phyloP scores from a whole-genome alignment of 2,888 invertebrate genomes.

The Melieria crassipennis region DNA sequence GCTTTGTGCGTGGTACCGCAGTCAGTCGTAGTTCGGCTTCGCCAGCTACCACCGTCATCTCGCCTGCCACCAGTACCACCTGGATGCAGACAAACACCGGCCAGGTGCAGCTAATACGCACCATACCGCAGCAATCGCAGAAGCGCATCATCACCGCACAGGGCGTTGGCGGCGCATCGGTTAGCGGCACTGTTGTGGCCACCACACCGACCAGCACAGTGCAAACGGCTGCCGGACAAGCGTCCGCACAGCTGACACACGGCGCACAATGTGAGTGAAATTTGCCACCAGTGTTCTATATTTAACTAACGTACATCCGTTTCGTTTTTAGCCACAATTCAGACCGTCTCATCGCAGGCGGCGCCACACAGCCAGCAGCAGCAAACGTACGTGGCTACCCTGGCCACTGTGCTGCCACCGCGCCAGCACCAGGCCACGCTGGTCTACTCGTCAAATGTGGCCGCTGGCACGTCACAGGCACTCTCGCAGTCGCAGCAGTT shows the following conservation, averaged over 20 bases:
- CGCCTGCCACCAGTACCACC: conserved; percentile 59
- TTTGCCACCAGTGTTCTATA: background rate
- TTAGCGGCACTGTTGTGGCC: conserved; percentile 45
- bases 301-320: conserved; percentile 1
- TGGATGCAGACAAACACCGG: conserved; percentile 63
- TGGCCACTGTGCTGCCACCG: conserved; percentile 62
- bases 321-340: conserved; percentile 45
- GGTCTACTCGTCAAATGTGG: conserved; percentile 63
- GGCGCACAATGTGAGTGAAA: conserved; percentile 47
- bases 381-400: conserved; percentile 63
- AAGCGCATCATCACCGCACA: conserved; percentile 64
- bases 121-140: conserved; percentile 60
- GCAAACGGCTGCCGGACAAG: conserved; percentile 44
- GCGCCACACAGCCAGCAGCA: conserved; percentile 41
- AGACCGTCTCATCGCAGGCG: conserved; percentile 48
- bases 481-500: conserved; percentile 58
- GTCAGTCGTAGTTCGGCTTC: conserved; percentile 55
- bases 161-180: conserved; percentile 47
- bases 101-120: conserved; percentile 64
- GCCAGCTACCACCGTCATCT: conserved; percentile 63
- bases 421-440: conserved; percentile 63
- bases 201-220: conserved; percentile 43
- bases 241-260: conserved; percentile 39
- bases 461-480: conserved; percentile 48
- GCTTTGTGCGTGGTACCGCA: conserved; percentile 60